These are phyloP conservation scores for Bellardia pandia DNA, from an alignment of 2,888 invertebrate genomes.

Conservation along the genomic window DNA sequence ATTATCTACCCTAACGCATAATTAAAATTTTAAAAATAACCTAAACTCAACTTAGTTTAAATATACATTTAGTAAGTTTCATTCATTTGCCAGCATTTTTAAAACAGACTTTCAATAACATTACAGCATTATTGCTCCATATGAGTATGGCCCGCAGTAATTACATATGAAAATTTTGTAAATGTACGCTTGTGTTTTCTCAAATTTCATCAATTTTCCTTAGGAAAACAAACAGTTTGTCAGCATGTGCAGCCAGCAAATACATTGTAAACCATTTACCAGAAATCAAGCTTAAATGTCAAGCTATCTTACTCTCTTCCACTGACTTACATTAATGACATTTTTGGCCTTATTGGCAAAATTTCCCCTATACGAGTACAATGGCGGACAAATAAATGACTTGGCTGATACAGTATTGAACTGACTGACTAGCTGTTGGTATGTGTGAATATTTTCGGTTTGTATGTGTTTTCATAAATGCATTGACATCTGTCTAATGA, in stretches of 20 bases:
- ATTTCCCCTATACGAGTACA: neutral
- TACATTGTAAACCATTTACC: neutral
- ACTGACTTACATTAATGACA: neutral
- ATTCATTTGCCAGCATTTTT: no score
- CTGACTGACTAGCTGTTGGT: neutral
- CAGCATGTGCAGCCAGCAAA: neutral
- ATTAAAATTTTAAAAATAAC: no score
- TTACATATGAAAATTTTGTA: no score
- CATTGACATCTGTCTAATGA: conserved; percentile 23
- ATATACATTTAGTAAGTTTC: no score
- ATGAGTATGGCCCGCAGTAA: no score
- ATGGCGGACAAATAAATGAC: neutral
- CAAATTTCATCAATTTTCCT: conserved; percentile 9
- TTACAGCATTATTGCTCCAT: no score
- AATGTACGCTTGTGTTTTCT: neutral
- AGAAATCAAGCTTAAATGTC: neutral
- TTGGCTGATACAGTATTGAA: neutral
- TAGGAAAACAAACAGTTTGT: conserved; percentile 1
- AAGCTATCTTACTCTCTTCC: neutral
- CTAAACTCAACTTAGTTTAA: no score
- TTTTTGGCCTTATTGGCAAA: neutral
- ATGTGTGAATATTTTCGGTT: neutral
- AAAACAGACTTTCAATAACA: no score
- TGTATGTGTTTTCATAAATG: conserved; percentile 1
- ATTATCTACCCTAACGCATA: no score